Evolutionary conservation across 2,113 vertebrate species (phyloP).

Genomic region (Galeopterus variegatus): DNA sequence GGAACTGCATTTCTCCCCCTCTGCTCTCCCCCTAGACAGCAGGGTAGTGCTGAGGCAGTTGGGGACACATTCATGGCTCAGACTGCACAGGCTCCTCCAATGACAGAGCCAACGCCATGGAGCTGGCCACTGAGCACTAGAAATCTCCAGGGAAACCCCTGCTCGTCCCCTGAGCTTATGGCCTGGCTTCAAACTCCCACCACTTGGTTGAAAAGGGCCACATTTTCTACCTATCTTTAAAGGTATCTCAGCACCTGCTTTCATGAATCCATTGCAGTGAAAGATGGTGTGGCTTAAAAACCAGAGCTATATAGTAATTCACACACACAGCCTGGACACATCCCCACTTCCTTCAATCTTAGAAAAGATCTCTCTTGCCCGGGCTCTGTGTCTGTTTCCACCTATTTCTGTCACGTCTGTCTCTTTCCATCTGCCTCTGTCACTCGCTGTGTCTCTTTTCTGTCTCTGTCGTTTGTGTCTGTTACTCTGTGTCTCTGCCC

Average conservation of each 20-base stretch:
- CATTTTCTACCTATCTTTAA: background rate
- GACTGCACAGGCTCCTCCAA: background rate
- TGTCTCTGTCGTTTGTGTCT: background rate
- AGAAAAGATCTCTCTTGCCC: background rate
- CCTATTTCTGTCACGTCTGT: conserved; percentile 16
- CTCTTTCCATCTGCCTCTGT: conserved; percentile 40
- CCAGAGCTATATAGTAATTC: background rate
- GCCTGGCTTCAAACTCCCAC: background rate
- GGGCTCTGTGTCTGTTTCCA: background rate
- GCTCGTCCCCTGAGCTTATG: background rate
- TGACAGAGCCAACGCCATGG: accelerated
- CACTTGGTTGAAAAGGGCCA: background rate
- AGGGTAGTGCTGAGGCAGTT: background rate
- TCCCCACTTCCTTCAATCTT: too few relatives aligned
- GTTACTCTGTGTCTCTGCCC: background rate
- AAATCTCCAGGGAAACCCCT: conserved; percentile 30
- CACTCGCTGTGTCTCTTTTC: background rate
- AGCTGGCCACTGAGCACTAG: background rate
- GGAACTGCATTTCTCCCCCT: too few relatives aligned
- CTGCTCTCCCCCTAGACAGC: background rate
- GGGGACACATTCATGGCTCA: background rate
- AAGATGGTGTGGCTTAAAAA: background rate
- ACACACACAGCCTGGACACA: background rate
- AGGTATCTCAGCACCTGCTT: background rate
- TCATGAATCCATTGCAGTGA: background rate